Conservation (phyloP, 1,140 invertebrate genomes). For the Holotrichia oblita region DNA sequence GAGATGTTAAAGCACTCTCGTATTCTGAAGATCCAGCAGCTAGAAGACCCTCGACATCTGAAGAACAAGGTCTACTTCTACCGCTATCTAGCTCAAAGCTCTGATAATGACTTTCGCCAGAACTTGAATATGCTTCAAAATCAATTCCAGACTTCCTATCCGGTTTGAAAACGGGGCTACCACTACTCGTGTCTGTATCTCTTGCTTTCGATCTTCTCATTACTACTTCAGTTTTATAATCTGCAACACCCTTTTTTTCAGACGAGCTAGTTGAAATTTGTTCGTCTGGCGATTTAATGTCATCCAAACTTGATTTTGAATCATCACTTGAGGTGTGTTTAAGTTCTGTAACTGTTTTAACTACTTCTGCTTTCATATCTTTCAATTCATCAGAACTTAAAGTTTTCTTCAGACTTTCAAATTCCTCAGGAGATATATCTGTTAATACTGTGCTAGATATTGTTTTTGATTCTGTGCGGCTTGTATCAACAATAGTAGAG, state of each 20-base stretch:
- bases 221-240: conserved; percentile 55
- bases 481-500: conserved; percentile 20
- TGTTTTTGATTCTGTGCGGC: conserved; percentile 36
- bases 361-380: conserved; percentile 30
- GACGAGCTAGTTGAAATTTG: conserved; percentile 56
- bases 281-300: conserved; percentile 60
- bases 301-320: conserved; percentile 60
- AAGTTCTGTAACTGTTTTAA: conserved; percentile 46
- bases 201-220: conserved; percentile 57
- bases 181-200: conserved; percentile 61
- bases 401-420: neutral
- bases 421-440: conserved; percentile 20
- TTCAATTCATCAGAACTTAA: neutral
- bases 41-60: conserved; percentile 82
- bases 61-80: conserved; percentile 83
- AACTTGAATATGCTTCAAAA: conserved; percentile 83
- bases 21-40: conserved; percentile 82
- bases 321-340: conserved; percentile 59
- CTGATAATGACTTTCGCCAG: conserved; percentile 89
- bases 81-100: conserved; percentile 82
- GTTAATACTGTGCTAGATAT: conserved; percentile 24
- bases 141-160: conserved; percentile 74
- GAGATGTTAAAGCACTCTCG: conserved; percentile 84
- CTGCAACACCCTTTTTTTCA: conserved; percentile 52
- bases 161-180: conserved; percentile 63